Evolutionary conservation across 2,888 invertebrate species (phyloP), one percentile per base, ranked within the genome.

Genomic region (Eugnorisma glareosa): DNA sequence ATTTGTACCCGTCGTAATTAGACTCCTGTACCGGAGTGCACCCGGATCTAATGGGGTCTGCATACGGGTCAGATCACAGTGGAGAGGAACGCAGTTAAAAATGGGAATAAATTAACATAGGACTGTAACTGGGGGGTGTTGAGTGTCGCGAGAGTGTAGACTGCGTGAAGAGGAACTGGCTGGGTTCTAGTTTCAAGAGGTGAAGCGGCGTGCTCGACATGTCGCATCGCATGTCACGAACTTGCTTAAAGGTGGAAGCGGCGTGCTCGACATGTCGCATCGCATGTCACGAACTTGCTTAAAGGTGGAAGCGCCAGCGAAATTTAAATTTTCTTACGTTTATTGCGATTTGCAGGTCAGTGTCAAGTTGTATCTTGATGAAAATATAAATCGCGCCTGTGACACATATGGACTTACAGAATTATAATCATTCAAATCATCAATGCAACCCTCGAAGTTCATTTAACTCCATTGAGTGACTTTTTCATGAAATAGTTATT

Each of bases 1-100:
- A 93, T 93, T 93, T 93, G 92, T 92, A 90, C 89, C 91, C 86
- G 87, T 86, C 91, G 92, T 93, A 93, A 93, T 93, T 93, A 93
- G 92, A 91, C 91, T 88, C 89, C 87, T 90, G 90, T 87, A 84
- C 86, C 85, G 82, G 82, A 88, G 87, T 86, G 82, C 84, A 82
- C 83, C 79, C 77, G 86, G 86, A 86, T 88, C 89, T 88, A 88
- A 87, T 88, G 88, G 88, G 78, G 84, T 88, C 89, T 77, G 61
- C 75, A 81, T 82, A 83, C 85, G 82, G 86, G 87, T 81, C 89
- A 86, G 83, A 78, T 77, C 87, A 88, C 87, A 88, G 73, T 81
- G 71, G 64, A 84, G 88, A 72, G 77, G 72, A 74, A 77, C 78
- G 67, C 74, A 73, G 74, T 76, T 73, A 79, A 81, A 86, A 86